A percentile compares a stretch with the other conserved stretches of the same genome.
Conservation (phyloP, 1,140 invertebrate species). For the Heliconius hermathena region DNA sequence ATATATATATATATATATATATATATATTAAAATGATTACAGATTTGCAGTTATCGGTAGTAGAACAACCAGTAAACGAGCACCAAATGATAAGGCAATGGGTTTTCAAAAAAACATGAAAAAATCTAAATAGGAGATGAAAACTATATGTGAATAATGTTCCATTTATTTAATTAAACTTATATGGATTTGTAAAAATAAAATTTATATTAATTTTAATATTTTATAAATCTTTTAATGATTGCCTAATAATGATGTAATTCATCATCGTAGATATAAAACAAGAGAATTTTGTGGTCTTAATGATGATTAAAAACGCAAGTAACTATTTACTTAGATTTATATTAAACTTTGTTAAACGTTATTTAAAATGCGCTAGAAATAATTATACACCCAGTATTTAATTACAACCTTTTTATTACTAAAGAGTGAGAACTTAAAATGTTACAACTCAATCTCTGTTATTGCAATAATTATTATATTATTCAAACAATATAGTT, state of each 20-base stretch:
- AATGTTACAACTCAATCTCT: neutral
- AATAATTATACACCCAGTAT: neutral
- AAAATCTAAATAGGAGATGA: neutral
- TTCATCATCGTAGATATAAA: no score
- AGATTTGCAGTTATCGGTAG: slow-evolving; percentile 62
- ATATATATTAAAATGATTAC: slow-evolving; percentile 25
- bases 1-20: no score
- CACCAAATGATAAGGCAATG: slow-evolving; percentile 61
- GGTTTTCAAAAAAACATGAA: slow-evolving; percentile 42
- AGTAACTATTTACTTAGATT: neutral
- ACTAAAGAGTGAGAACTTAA: neutral
- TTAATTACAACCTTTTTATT: neutral
- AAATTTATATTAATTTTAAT: neutral
- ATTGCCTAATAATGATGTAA: neutral
- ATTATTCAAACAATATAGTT: neutral
- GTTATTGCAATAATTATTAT: neutral
- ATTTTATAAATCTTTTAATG: neutral
- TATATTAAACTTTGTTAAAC: neutral
- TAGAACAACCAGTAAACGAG: slow-evolving; percentile 55
- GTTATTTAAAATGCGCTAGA: neutral
- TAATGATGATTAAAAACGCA: no score
- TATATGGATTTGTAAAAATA: neutral
- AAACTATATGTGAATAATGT: neutral
- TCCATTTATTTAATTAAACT: neutral
- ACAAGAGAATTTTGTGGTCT: neutral